A percentile compares a stretch with the other conserved stretches of the same genome.
Conservation (phyloP, 2,113 vertebrate species). For the Sterna hirundo region DNA sequence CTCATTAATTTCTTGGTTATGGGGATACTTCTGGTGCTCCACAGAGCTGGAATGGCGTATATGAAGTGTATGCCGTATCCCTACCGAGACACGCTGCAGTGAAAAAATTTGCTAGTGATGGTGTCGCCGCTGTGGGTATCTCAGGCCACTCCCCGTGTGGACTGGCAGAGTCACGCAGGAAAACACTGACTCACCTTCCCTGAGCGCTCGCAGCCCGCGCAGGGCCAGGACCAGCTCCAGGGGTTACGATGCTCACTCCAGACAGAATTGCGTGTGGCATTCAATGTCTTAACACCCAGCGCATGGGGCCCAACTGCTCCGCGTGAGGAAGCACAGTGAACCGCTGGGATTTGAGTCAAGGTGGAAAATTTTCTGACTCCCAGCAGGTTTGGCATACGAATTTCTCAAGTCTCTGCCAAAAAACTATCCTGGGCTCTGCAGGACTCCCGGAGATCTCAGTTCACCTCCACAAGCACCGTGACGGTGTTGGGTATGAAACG, state of each 20-base stretch:
- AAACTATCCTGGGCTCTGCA: not conserved
- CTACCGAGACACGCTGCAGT: not conserved
- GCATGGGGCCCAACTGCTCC: too few species aligned
- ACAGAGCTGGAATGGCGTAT: not conserved
- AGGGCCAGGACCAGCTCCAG: not conserved
- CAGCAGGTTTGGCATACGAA: not conserved
- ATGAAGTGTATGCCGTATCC: fast-evolving
- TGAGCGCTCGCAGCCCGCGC: too few species aligned
- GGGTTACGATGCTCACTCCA: not conserved
- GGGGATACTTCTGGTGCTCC: not conserved
- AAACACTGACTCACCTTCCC: not conserved
- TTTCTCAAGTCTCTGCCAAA: not conserved
- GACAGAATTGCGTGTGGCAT: not conserved
- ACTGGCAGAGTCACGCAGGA: not conserved
- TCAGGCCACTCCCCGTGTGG: not conserved
- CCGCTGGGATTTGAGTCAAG: not conserved
- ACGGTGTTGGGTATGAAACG: fast-evolving
- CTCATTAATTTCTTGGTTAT: not conserved
- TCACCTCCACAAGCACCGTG: not conserved
- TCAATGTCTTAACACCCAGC: not conserved
- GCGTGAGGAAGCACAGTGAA: not conserved
- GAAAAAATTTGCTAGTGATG: not conserved
- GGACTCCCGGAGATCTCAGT: too few species aligned
- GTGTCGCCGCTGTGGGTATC: not conserved
- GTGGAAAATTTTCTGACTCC: not conserved